Conservation (phyloP, 2,797 vertebrate species). For the Argyrosomus regius region DNA sequence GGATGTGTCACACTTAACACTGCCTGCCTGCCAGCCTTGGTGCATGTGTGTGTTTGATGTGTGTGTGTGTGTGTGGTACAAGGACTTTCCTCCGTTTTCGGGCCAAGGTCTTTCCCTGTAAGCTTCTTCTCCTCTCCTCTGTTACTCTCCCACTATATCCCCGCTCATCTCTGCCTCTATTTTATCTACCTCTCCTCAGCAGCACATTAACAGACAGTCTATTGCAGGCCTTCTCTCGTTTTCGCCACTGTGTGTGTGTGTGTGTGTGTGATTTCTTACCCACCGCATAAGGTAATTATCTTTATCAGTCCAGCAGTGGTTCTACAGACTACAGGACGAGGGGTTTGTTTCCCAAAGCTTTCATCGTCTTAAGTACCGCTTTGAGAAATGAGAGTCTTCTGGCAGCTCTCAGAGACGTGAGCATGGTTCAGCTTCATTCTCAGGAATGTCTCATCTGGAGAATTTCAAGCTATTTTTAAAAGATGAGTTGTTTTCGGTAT, state of each 20-base stretch:
- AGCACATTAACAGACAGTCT: slow-evolving; percentile 31
- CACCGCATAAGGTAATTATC: slow-evolving; percentile 65
- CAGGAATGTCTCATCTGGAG: slow-evolving; percentile 15
- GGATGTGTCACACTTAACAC: slow-evolving; percentile 43
- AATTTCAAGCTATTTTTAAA: slow-evolving; percentile 12
- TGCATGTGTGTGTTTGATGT: slow-evolving; percentile 26
- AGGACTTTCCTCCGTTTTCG: slow-evolving; percentile 61
- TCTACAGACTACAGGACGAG: slow-evolving; percentile 35
- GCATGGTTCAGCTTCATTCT: not conserved
- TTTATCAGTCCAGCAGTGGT: slow-evolving; percentile 55
- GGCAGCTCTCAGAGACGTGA: not conserved
- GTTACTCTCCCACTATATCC: not conserved
- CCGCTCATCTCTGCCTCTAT: slow-evolving; percentile 18
- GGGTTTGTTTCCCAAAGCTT: slow-evolving; percentile 59
- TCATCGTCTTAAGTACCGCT: slow-evolving; percentile 48
- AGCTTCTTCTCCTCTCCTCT: slow-evolving; percentile 18
- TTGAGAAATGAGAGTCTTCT: slow-evolving; percentile 51
- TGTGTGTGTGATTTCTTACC: slow-evolving; percentile 29
- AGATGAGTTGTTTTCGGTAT: slow-evolving; percentile 19
- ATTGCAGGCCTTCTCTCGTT: not conserved
- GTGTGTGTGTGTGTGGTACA: slow-evolving; percentile 30
- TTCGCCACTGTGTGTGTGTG: not conserved
- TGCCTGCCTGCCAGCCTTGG: slow-evolving; percentile 15
- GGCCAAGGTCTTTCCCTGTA: slow-evolving; percentile 76
- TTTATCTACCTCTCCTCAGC: slow-evolving; percentile 30